Evolutionary conservation across 1,140 invertebrate genomes (phyloP).

Genomic region (Drosophila nigromelanica): DNA sequence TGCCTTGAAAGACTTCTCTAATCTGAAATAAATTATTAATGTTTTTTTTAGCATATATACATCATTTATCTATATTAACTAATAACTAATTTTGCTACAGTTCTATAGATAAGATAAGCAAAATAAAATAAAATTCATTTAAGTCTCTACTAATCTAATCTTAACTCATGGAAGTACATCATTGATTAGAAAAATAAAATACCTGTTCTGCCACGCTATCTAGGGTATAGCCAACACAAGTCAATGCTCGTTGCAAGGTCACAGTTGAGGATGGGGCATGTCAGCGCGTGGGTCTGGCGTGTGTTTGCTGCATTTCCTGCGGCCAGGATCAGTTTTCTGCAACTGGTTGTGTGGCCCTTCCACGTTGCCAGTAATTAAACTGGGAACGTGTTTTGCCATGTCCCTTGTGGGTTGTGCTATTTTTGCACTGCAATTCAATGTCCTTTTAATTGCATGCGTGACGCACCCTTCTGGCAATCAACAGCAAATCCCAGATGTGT

Average conservation of each 20-base stretch:
- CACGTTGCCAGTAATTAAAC: conserved; percentile 30
- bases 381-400: conserved; percentile 23
- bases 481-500: conserved; percentile 4
- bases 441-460: conserved; percentile 54
- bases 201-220: background rate
- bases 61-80: too few relatives aligned
- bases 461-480: conserved; percentile 15
- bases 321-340: conserved; percentile 22
- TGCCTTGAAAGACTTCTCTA: too few relatives aligned
- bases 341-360: conserved; percentile 15
- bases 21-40: too few relatives aligned
- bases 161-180: too few relatives aligned
- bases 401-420: conserved; percentile 1
- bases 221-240: conserved; percentile 9
- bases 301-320: conserved; percentile 27
- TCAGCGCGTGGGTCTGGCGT: background rate
- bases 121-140: too few relatives aligned
- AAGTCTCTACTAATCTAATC: too few relatives aligned
- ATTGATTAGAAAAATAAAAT: background rate
- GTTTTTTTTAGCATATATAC: too few relatives aligned
- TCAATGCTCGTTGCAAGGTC: conserved; percentile 31
- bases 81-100: too few relatives aligned
- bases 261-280: background rate
- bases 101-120: too few relatives aligned
- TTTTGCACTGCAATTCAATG: conserved; percentile 41